A percentile compares a stretch with the other conserved stretches of the same genome.
Evolutionary conservation across 2,797 vertebrate genomes (phyloP).

Genomic region (Loris lydekkerianus): DNA sequence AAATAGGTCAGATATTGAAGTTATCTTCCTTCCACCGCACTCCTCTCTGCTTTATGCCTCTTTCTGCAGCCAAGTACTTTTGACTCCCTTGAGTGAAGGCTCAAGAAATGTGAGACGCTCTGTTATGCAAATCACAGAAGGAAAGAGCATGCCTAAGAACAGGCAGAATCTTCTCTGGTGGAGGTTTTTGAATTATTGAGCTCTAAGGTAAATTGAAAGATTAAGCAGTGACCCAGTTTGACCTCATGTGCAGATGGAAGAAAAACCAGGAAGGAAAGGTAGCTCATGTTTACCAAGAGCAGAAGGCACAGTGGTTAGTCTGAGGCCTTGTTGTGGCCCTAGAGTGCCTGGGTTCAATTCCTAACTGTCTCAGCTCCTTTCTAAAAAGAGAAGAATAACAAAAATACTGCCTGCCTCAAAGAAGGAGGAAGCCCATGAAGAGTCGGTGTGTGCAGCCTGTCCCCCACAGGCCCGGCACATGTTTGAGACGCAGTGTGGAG

Average conservation of each 20-base stretch:
- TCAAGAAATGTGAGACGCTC: conserved; percentile 49
- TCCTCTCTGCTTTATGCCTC: conserved; percentile 49
- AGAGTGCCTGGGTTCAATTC: neutral
- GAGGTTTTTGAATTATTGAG: conserved; percentile 60
- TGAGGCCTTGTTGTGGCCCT: neutral
- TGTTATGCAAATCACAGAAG: conserved; percentile 75
- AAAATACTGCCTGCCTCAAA: neutral
- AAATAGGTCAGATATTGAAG: conserved; percentile 79
- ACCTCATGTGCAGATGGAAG: conserved; percentile 31
- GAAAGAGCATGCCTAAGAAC: conserved; percentile 17
- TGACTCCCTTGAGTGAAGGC: conserved; percentile 64
- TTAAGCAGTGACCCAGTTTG: conserved; percentile 47
- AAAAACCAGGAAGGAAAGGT: neutral
- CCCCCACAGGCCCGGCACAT: neutral
- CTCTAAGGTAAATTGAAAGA: conserved; percentile 61
- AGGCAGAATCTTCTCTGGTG: neutral
- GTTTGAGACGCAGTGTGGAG: neutral
- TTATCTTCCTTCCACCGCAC: conserved; percentile 37
- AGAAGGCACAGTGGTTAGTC: neutral
- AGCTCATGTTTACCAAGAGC: neutral
- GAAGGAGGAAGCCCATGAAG: neutral
- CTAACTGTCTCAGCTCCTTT: neutral
- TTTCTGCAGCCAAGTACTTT: conserved; percentile 57
- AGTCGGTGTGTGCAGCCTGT: fast-evolving
- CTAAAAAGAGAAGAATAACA: neutral